Evolutionary conservation across 37 sponge, comb jelly and placozoan species (phyloP), one percentile per base, ranked within the genome.

Genomic region (Diacarnus erythraeanus): DNA sequence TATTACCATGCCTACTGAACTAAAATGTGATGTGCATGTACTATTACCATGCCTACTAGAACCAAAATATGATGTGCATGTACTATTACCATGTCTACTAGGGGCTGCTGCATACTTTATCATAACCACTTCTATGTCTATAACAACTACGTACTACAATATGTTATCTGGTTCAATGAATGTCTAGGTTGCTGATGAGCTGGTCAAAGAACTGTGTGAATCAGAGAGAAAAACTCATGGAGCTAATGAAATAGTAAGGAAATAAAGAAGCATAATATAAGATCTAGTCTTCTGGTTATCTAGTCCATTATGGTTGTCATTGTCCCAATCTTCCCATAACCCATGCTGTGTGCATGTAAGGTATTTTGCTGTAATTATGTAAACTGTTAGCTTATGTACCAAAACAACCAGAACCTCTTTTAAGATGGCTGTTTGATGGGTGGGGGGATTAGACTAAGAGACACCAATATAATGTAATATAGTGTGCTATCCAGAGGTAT

Each of bases 151-250:
- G n/a, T n/a, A n/a, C n/a, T n/a, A n/a, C n/a, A n/a, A n/a, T n/a
- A 30, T 63, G 64, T 23, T 30, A 63, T 5, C 20, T 63, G 17
- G 20, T 47, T 47, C 51, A 47, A 15, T 47, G 30, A 21, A 61
- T 22, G 5, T 5, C 42, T 39, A 96, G 94, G 97, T 97, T 81
- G 96, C 97, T 70, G 97, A 97, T 83, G 97, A 97, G 66, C 80
- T 97, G 68, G 97, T 97, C 37, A 83, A 90, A 36, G 97, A 97
- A 64, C 82, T 97, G 34, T 76, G 87, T 2, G 92, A 97, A 23
- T 64, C 73, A 61, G 90, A 90, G 38, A 89, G 59, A 41, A 69
- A 56, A 3, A 27, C 59, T 2, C 59, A 59, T 40, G 71, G 71
- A 18, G 22, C 71, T 27, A 42, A 71, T 71, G 43, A 43, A 4